phyloP scores from a whole-genome alignment of 2,797 vertebrate genomes.

The Amblyopsis hoosieri region DNA sequence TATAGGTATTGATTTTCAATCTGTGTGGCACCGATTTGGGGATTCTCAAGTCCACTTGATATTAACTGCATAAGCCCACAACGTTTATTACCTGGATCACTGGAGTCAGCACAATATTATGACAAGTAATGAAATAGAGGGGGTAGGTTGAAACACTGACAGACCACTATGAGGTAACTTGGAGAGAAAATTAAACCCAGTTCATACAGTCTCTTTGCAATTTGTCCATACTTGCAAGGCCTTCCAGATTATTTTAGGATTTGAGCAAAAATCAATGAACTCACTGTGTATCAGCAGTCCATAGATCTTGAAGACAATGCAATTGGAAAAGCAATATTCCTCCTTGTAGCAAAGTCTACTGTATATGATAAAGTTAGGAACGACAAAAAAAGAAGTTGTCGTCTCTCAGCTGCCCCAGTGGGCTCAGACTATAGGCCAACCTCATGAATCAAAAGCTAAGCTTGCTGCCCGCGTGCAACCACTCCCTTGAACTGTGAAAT shows the following conservation, averaged over 20 bases:
- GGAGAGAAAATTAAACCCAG: constrained; percentile 26
- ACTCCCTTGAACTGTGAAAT: constrained; percentile 57
- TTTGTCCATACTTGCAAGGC: constrained; percentile 27
- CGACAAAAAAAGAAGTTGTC: constrained; percentile 71
- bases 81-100: constrained; percentile 49
- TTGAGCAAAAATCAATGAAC: constrained; percentile 58
- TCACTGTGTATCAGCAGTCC: constrained; percentile 52
- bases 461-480: constrained; percentile 39
- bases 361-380: constrained; percentile 69
- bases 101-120: constrained; percentile 65
- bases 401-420: constrained; percentile 52
- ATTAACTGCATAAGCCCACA: constrained; percentile 47
- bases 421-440: constrained; percentile 64
- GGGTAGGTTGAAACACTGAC: constrained; percentile 51
- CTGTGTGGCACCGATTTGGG: constrained; percentile 16
- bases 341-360: constrained; percentile 52
- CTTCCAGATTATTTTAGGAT: constrained; percentile 53
- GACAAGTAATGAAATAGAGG: constrained; percentile 59
- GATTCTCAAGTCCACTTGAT: constrained; percentile 57
- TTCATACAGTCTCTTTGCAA: constrained; percentile 24
- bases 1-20: constrained; percentile 65
- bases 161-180: constrained; percentile 33
- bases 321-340: constrained; percentile 66
- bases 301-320: constrained; percentile 54
- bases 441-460: constrained; percentile 68